phyloP scores from a whole-genome alignment of 1,140 invertebrate species.

The Neodiprion fabricii region DNA sequence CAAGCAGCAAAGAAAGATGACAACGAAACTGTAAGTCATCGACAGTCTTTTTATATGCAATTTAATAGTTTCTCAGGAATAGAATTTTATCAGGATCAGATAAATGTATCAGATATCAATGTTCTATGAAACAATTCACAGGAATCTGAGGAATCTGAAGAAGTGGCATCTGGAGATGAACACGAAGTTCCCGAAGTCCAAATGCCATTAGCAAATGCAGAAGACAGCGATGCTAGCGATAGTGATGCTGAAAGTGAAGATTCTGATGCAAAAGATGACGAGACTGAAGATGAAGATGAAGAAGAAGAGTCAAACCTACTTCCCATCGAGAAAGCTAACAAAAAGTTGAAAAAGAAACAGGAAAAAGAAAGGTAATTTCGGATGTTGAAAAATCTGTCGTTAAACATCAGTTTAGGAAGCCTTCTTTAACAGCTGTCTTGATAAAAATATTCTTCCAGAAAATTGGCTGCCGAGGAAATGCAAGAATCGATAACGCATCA shows the following conservation, averaged over 20 bases:
- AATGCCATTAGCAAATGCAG: constrained; percentile 26
- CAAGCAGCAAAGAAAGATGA: constrained; percentile 25
- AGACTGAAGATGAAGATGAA: constrained; percentile 51
- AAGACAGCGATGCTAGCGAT: constrained; percentile 54
- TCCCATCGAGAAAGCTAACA: constrained; percentile 87
- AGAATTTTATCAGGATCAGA: too few species aligned
- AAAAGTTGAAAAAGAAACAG: constrained; percentile 77
- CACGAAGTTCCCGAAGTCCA: constrained; percentile 29
- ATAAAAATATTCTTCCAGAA: constrained; percentile 54
- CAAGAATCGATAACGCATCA: constrained; percentile 76
- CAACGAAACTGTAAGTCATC: constrained; percentile 30
- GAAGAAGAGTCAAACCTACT: constrained; percentile 72
- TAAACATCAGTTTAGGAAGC: constrained; percentile 13
- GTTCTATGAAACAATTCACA: constrained; percentile 27
- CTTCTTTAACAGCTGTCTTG: constrained; percentile 15
- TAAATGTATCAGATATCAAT: too few species aligned
- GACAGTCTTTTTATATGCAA: not conserved
- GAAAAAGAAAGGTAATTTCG: constrained; percentile 47
- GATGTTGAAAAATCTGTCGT: constrained; percentile 35
- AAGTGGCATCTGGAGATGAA: constrained; percentile 40
- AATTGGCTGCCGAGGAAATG: constrained; percentile 83
- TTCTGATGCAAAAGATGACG: constrained; percentile 39
- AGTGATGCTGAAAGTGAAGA: constrained; percentile 43
- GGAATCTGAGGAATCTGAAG: constrained; percentile 29
- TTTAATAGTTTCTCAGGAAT: too few species aligned